Percentiles rank a stretch among this genome's conserved stretches.
Evolutionary conservation across 2,888 invertebrate genomes (phyloP).

Genomic region (Abscondita cerata): DNA sequence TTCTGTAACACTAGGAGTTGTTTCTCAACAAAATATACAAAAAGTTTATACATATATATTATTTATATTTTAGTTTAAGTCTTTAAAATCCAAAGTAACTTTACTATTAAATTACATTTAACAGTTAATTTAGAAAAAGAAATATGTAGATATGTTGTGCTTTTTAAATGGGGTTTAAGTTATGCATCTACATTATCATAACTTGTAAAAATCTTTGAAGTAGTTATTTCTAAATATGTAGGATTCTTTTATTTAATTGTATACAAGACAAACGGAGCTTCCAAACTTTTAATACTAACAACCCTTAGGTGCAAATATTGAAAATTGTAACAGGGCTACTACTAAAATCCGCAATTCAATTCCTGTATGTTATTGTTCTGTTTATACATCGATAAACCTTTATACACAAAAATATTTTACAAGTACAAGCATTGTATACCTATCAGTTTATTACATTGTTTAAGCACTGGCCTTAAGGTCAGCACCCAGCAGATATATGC

Average conservation of each 20-base stretch:
- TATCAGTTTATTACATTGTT: neutral
- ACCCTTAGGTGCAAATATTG: slow-evolving; percentile 26
- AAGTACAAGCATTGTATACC: slow-evolving; percentile 9
- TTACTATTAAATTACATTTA: slow-evolving; percentile 16
- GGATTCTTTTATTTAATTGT: slow-evolving; percentile 20
- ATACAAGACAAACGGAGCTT: slow-evolving; percentile 19
- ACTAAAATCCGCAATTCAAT: slow-evolving; percentile 24
- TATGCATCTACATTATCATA: slow-evolving; percentile 17
- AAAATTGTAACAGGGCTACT: slow-evolving; percentile 26
- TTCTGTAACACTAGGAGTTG: slow-evolving; percentile 16
- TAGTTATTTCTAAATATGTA: slow-evolving; percentile 21
- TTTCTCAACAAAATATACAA: slow-evolving; percentile 26
- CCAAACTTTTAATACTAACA: slow-evolving; percentile 20
- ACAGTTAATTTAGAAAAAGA: slow-evolving; percentile 14
- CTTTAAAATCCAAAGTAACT: slow-evolving; percentile 19
- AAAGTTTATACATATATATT: slow-evolving; percentile 20
- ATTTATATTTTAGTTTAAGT: slow-evolving; percentile 16
- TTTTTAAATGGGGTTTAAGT: slow-evolving; percentile 25
- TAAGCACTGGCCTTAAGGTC: too few relatives aligned
- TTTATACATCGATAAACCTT: slow-evolving; percentile 21
- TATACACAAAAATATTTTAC: slow-evolving; percentile 6
- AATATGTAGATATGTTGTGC: slow-evolving; percentile 25
- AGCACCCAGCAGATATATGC: too few relatives aligned
- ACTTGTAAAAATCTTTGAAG: slow-evolving; percentile 9
- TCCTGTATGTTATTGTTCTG: slow-evolving; percentile 31